Conservation (phyloP, 2,113 vertebrate genomes). For the Motacilla tschutschensis region DNA sequence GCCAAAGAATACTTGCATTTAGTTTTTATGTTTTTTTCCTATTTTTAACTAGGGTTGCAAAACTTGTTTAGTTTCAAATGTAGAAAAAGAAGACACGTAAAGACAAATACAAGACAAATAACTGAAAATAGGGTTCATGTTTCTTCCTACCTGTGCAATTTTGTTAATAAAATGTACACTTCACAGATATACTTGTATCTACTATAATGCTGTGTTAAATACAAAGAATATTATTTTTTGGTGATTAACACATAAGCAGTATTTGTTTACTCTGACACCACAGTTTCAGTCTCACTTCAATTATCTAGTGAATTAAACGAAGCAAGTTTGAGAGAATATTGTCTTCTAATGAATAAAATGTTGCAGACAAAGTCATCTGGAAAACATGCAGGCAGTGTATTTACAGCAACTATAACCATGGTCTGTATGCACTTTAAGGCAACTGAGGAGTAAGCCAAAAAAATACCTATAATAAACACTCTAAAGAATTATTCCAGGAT, state of each 20-base stretch:
- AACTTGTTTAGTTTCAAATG: neutral
- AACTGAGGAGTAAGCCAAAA: neutral
- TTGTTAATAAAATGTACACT: neutral
- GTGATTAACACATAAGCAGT: neutral
- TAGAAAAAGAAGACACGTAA: neutral
- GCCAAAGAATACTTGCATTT: neutral
- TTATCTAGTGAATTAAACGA: neutral
- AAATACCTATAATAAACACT: neutral
- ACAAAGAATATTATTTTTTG: neutral
- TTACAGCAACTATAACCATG: neutral
- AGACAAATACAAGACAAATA: neutral
- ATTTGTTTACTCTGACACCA: neutral
- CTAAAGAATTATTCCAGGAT: neutral
- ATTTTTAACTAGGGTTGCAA: neutral
- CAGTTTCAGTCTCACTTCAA: neutral
- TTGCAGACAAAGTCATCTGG: neutral
- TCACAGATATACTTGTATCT: neutral
- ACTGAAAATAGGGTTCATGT: neutral
- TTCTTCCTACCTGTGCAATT: neutral
- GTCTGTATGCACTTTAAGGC: neutral
- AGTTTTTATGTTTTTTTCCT: neutral
- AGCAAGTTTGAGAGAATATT: neutral
- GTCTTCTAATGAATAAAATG: neutral
- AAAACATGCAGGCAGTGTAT: neutral
- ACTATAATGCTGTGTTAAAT: neutral